Conservation (phyloP, 2,888 invertebrate genomes). For the Coleophora flavipennella region DNA sequence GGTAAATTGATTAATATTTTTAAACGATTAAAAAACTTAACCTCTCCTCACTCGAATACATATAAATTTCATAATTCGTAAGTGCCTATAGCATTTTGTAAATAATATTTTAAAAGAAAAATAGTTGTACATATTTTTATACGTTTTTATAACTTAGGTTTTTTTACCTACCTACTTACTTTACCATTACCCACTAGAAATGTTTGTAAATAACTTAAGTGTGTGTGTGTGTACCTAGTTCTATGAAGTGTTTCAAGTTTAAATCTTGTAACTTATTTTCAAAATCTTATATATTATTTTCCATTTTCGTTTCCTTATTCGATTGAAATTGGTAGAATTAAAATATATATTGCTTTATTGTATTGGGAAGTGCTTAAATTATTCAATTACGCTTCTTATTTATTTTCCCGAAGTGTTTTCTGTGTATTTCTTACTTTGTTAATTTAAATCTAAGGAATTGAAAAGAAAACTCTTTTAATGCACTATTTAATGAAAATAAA, state of each 20-base stretch:
- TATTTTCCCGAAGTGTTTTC: constrained; percentile 19
- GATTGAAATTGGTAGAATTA: too few species aligned
- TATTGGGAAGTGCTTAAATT: constrained; percentile 20
- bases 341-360: too few species aligned
- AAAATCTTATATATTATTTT: too few species aligned
- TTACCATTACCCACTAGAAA: constrained; percentile 24
- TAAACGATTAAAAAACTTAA: constrained; percentile 19
- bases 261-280: too few species aligned
- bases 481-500: constrained; percentile 52
- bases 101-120: constrained; percentile 8
- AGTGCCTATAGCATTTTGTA: constrained; percentile 32
- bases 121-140: constrained; percentile 20
- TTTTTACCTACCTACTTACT: constrained; percentile 10
- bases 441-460: constrained; percentile 12
- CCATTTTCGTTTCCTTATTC: too few species aligned
- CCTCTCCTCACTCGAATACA: constrained; percentile 19
- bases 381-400: constrained; percentile 40
- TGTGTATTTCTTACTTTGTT: constrained; percentile 13
- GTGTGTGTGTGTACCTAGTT: too few species aligned
- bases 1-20: constrained; percentile 19
- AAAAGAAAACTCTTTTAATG: constrained; percentile 31
- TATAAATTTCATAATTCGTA: constrained; percentile 27
- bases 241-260: too few species aligned
- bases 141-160: constrained; percentile 15
- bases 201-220: constrained; percentile 19